Base-by-base conservation (phyloP, 2,797 vertebrate species). In the Acipenser ruthenus region DNA sequence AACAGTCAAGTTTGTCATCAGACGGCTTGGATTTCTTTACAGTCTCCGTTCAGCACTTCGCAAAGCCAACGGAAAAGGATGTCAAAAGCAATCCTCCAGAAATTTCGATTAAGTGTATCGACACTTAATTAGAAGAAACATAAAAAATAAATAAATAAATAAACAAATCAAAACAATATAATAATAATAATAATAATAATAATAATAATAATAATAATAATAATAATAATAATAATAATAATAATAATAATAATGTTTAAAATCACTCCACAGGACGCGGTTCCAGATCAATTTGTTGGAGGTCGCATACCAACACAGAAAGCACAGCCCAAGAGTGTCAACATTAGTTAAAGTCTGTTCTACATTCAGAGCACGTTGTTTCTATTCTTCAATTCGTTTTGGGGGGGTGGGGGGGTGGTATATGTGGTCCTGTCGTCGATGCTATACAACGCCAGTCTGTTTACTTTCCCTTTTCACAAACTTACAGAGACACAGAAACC, bases 281-380 rank as follows among this genome's bases (percentile, higher is more conserved):
- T 80, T 77, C 83, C 80, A 65, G 71, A 78, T 81, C 77, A 77
- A 73, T 72, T 79, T 78, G 18, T 72, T 50, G 56, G 72, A 75
- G 79, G 72, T 73, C 74, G 65, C 76, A 67, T 70, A 63, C 75
- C 84, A 78, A 72, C 68, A 77, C 77, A 68, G 80, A 71, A 37
- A 37, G 23, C 23, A 71, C 82, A 74, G 75, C 68, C 49, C 37
- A 9, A 67, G 65, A 37, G 23, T 84, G 79, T 80, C 76, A 82
- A 81, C 83, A 85, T 78, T 80, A 80, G 71, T 62, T 62, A 9
- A 62, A 62, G 75, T 81, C 83, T 85, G 85, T 78, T 87, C 87
- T 85, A 88, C 85, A 93, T 93, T 89, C 92, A 85, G 82, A 83
- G 84, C 93, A 93, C 92, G 89, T 87, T 89, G 87, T 74, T 83